Percentiles rank a stretch among this genome's conserved stretches.
Evolutionary conservation across 2,113 vertebrate genomes (phyloP).

Genomic region (Phalacrocorax brasilianus): DNA sequence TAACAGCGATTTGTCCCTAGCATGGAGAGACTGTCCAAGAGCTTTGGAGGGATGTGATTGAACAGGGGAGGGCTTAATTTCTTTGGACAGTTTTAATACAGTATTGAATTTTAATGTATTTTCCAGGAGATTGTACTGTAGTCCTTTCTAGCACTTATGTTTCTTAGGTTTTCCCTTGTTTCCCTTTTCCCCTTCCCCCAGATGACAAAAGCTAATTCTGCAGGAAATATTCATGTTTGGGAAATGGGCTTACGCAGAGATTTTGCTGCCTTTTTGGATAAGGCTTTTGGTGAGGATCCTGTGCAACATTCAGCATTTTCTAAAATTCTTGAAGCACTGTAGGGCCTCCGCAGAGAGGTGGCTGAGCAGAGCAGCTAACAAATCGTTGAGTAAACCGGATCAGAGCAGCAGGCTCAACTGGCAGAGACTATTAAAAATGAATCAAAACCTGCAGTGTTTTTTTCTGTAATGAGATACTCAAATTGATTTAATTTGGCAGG

Average conservation of each 20-base stretch:
- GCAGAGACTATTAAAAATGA: constrained; percentile 11
- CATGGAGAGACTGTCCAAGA: neutral
- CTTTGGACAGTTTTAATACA: neutral
- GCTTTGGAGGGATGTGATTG: neutral
- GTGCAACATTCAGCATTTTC: neutral
- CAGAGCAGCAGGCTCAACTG: neutral
- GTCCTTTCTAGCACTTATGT: neutral
- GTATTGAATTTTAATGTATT: neutral
- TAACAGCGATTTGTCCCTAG: neutral
- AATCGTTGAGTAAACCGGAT: neutral
- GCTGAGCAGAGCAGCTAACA: neutral
- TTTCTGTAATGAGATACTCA: neutral
- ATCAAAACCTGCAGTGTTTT: neutral
- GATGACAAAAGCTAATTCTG: neutral
- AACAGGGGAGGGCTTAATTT: neutral
- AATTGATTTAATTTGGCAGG: constrained; percentile 12
- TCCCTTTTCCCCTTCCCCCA: neutral
- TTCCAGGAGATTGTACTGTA: neutral
- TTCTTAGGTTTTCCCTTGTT: neutral
- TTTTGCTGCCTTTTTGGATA: neutral
- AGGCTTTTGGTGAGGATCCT: neutral
- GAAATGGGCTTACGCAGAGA: neutral
- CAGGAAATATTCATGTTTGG: neutral
- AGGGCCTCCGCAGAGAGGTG: neutral
- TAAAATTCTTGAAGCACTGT: neutral